Base-by-base conservation (phyloP, 2,113 vertebrate species). In the Cranoglanis bouderius region DNA sequence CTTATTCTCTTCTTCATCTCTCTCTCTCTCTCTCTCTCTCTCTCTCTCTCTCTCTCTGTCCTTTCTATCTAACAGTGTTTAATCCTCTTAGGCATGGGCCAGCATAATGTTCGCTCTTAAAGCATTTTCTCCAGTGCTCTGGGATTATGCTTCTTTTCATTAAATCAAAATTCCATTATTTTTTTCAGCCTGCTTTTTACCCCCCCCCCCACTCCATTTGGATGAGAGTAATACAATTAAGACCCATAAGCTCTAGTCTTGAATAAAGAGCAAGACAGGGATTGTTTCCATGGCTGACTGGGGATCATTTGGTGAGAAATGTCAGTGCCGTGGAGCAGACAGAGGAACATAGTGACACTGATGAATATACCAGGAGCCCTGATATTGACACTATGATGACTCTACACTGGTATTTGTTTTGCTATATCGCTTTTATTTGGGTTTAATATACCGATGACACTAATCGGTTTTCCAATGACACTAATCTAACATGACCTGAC, bases 221-320 rank as follows among this genome's bases (percentile, higher is more conserved):
- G 89, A 91, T 91, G 89, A 89, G 63, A 83, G 90, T 95, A 94
- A 95, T 95, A 91, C 94, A 95, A 95, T 96, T 96, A 95, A 93
- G 94, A 93, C 92, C 92, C 78, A 91, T 94, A 94, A 93, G 93
- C 93, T 94, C 93, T 93, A 92, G 92, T 92, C 88, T 88, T 89
- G 90, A 94, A 95, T 91, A 92, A 94, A 93, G 57, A 84, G 82
- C 77, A 90, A 92, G 88, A 32, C 21, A 89, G 85, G 87, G 92
- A 94, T 94, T 94, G 90, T 57, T 91, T 93, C 92, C 91, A 92
- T 84, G 90, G 88, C 91, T 92, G 90, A 90, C 49, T 91, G 89
- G 91, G 91, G 91, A 90, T 90, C 78, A 81, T 55, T 55, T 55
- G 78, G 90, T 83, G 87, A 86, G 91, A 89, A 83, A 89, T 85